Evolutionary conservation across 2,113 vertebrate species (phyloP), one percentile per base, ranked within the genome.

Genomic region (Oenanthe oenanthe): DNA sequence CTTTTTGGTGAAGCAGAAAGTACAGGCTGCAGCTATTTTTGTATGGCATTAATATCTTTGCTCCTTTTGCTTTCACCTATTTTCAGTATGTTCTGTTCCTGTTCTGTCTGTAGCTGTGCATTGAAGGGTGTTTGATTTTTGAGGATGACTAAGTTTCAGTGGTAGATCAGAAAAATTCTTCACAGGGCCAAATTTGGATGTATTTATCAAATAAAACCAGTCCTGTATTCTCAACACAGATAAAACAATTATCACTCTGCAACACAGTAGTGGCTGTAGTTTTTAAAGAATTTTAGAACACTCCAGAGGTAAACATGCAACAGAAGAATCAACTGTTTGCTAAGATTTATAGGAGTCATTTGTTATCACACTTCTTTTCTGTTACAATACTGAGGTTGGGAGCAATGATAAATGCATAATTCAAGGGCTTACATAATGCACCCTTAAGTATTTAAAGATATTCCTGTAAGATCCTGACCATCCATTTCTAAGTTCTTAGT

Each of bases 321-420:
- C 24, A 57, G 54, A 74, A 83, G 11, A 42, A 63, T 77, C 45
- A 77, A 63, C 21, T 40, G 10, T 76, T 93, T 94, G 26, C 61
- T 86, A 71, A 77, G 75, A 74, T 93, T 92, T 88, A 66, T 45
- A 63, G 45, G 51, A 48, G 60, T 56, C 80, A 93, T 85, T 89
- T 91, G 31, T 89, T 87, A 87, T 73, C 62, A 48, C 15, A 20
- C 2, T 3, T 57, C 51, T 75, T 89, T 88, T 76, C 68, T 93
- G 38, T 61, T 60, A 17, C 1, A 3, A 58, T 79, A 47, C 53
- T 58, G 75, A 85, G 57, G 51, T 62, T 48, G 32, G 40, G 67
- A 93, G 51, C 77, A 68, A 57, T 80, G 62, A 90, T 66, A 85
- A 94, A 94, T 82, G 67, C 67, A 83, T 91, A 88, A 92, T 50